phyloP scores from a whole-genome alignment of 1,140 invertebrate genomes.

The Drosophila triauraria region DNA sequence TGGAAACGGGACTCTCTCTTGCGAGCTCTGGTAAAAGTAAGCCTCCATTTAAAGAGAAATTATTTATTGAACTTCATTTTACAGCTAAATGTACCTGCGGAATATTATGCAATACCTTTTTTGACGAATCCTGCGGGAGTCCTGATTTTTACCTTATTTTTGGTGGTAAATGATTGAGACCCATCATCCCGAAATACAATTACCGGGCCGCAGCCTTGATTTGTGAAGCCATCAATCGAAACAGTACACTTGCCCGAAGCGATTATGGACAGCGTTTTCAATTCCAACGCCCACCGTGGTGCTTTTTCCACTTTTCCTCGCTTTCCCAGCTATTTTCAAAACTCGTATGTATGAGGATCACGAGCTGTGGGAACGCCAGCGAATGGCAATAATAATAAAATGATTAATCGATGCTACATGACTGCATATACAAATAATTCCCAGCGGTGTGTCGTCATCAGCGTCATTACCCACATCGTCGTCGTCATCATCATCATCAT shows the following conservation, averaged over 20 bases:
- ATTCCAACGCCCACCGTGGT: constrained; percentile 6
- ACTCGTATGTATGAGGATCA: constrained; percentile 73
- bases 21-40: too few relatives aligned
- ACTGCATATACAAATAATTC: constrained; percentile 83
- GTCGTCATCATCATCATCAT: constrained; percentile 37
- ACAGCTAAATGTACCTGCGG: too few relatives aligned
- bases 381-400: constrained; percentile 81
- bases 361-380: constrained; percentile 74
- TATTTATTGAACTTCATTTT: too few relatives aligned
- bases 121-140: not conserved
- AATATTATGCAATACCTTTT: too few relatives aligned
- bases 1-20: too few relatives aligned
- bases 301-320: constrained; percentile 2
- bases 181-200: not conserved
- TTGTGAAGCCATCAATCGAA: constrained; percentile 22
- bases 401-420: constrained; percentile 84
- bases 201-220: not conserved
- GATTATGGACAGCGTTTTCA: constrained; percentile 33
- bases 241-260: constrained; percentile 9
- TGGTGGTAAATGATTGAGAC: not conserved
- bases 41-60: too few relatives aligned
- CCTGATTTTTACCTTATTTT: not conserved
- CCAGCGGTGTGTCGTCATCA: constrained; percentile 74
- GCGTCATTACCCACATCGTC: constrained; percentile 65
- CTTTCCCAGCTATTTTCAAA: constrained; percentile 7